A percentile compares a stretch with the other conserved stretches of the same genome.
Evolutionary conservation across 2,797 vertebrate species (phyloP).

Genomic region (Nothura maculosa): DNA sequence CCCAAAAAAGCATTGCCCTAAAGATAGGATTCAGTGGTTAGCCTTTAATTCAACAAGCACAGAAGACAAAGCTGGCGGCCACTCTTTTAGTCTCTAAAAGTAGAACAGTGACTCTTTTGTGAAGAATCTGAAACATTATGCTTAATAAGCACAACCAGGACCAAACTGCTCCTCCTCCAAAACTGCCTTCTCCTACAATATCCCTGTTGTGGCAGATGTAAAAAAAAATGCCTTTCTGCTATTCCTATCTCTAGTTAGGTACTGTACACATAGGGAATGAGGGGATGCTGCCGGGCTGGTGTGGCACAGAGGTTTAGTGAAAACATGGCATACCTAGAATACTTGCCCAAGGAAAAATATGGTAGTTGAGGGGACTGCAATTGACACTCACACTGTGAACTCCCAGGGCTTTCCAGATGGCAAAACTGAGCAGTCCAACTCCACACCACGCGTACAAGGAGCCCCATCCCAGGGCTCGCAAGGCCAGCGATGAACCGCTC

Average conservation of each 20-base stretch:
- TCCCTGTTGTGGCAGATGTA: neutral
- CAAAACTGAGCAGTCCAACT: constrained; percentile 88
- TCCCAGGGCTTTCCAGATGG: constrained; percentile 89
- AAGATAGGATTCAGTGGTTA: neutral
- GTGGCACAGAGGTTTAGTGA: neutral
- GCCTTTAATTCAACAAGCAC: neutral
- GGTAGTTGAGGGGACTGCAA: neutral
- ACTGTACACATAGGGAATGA: neutral
- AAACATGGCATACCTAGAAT: neutral
- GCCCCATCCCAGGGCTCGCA: constrained; percentile 93
- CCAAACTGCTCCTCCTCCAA: neutral
- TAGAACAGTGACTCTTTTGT: constrained; percentile 1
- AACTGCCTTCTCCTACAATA: neutral
- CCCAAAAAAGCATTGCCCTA: neutral
- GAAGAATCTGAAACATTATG: constrained; percentile 27
- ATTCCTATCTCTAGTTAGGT: neutral
- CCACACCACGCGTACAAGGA: constrained; percentile 92
- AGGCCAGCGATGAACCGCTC: constrained; percentile 89
- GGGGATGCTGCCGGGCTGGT: neutral
- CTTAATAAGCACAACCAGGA: constrained; percentile 15
- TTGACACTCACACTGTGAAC: constrained; percentile 89
- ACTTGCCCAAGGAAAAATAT: neutral
- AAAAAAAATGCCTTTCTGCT: neutral
- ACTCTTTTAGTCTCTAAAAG: constrained; percentile 22
- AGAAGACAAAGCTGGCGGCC: neutral